Conservation (phyloP, 2,113 vertebrate species). For the Thalassarche chlororhynchos region DNA sequence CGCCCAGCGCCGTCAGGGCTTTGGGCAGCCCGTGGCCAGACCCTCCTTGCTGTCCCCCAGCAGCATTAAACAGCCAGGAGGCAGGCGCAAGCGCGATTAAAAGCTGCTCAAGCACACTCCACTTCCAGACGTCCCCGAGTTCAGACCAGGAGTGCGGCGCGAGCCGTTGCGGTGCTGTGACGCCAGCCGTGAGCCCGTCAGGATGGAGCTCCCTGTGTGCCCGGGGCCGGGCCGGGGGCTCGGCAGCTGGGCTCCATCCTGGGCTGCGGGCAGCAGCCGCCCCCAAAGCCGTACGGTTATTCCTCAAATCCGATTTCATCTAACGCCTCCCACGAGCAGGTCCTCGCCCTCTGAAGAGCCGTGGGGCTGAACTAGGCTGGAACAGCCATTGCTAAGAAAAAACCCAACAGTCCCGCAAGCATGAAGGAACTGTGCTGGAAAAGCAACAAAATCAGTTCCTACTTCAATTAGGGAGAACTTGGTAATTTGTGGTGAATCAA, state of each 20-base stretch:
- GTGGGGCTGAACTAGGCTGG: too few relatives aligned
- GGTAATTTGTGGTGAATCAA: background rate
- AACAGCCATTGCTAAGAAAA: background rate
- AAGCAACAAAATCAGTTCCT: background rate
- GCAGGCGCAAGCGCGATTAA: too few relatives aligned
- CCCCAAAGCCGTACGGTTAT: background rate
- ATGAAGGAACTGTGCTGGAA: background rate
- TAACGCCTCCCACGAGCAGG: background rate
- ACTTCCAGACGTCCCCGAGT: background rate
- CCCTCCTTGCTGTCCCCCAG: too few relatives aligned
- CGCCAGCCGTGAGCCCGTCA: background rate
- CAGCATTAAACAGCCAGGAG: background rate
- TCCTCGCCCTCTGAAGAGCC: rapidly evolving
- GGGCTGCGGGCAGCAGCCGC: background rate
- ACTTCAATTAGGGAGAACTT: background rate
- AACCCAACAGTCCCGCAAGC: rapidly evolving
- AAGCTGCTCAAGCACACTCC: too few relatives aligned
- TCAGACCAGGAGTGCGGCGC: too few relatives aligned
- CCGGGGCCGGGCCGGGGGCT: background rate
- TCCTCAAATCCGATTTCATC: background rate
- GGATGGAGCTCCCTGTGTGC: background rate
- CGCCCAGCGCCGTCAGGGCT: rapidly evolving
- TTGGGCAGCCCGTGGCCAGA: background rate
- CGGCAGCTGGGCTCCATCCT: background rate
- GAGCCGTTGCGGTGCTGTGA: too few relatives aligned